phyloP scores from a whole-genome alignment of 1,140 invertebrate genomes.

The Ephestia elutella region DNA sequence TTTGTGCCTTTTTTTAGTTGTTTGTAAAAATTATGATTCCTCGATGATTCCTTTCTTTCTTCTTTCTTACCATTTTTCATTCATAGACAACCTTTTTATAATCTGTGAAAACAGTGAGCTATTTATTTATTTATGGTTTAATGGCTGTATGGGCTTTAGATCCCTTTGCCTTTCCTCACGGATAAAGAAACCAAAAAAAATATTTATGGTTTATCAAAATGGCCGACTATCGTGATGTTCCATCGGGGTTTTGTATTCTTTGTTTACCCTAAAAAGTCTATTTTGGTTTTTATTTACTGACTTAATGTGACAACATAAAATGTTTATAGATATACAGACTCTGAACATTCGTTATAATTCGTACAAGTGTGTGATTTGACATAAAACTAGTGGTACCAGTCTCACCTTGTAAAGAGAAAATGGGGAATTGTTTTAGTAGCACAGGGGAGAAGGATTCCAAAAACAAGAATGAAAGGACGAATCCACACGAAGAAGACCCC shows the following conservation, averaged over 20 bases:
- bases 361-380: constrained; percentile 70
- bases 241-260: constrained; percentile 64
- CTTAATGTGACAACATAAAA: constrained; percentile 68
- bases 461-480: constrained; percentile 78
- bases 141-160: too few species aligned
- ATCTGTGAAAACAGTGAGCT: constrained; percentile 5
- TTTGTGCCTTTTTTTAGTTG: too few species aligned
- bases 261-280: constrained; percentile 69
- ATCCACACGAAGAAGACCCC: constrained; percentile 77
- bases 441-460: constrained; percentile 78
- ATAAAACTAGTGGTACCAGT: constrained; percentile 65
- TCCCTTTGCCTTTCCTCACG: too few species aligned
- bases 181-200: too few species aligned
- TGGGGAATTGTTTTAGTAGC: constrained; percentile 84
- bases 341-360: constrained; percentile 52
- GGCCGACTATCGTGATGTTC: constrained; percentile 62
- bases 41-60: too few species aligned
- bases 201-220: constrained; percentile 66
- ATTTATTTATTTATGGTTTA: constrained; percentile 12
- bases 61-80: too few species aligned
- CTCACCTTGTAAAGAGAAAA: constrained; percentile 75
- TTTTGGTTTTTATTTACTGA: constrained; percentile 51
- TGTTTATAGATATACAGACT: constrained; percentile 63
- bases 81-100: neutral
- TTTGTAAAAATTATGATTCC: too few species aligned